Evolutionary conservation across 1,140 invertebrate genomes (phyloP).

Genomic region (Cyclina sinensis): DNA sequence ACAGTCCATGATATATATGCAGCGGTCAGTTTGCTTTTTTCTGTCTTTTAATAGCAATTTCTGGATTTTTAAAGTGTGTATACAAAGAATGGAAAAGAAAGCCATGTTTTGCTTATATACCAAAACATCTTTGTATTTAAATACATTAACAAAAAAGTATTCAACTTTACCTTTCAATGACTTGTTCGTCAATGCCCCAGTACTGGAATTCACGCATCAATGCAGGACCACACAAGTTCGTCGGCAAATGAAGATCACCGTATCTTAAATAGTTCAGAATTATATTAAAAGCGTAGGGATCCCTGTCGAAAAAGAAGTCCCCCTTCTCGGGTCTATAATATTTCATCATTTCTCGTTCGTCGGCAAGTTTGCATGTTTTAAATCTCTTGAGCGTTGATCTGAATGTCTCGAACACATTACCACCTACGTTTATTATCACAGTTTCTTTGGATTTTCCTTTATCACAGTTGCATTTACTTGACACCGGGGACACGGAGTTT

Average conservation of each 20-base stretch:
- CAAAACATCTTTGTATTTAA: too few species aligned
- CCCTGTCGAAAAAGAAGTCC: constrained; percentile 85
- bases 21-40: too few species aligned
- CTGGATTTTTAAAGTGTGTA: too few species aligned
- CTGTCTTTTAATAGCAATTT: too few species aligned
- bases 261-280: constrained; percentile 84
- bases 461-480: constrained; percentile 87
- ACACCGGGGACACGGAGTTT: constrained; percentile 24
- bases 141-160: too few species aligned
- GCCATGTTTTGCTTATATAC: too few species aligned
- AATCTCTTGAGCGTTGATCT: constrained; percentile 79
- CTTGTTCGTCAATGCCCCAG: constrained; percentile 84
- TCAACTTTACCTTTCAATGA: constrained; percentile 79
- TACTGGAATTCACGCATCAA: constrained; percentile 83
- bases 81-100: too few species aligned
- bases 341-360: constrained; percentile 76
- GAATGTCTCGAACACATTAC: constrained; percentile 81
- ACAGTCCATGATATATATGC: too few species aligned
- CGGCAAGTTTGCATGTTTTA: constrained; percentile 77
- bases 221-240: constrained; percentile 82
- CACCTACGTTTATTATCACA: constrained; percentile 82
- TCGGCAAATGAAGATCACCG: constrained; percentile 84
- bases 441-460: constrained; percentile 72
- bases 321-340: constrained; percentile 90
- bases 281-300: constrained; percentile 80